These are phyloP conservation scores for Caloenas nicobarica DNA, from an alignment of 2,113 vertebrate species.

Conservation along the genomic window DNA sequence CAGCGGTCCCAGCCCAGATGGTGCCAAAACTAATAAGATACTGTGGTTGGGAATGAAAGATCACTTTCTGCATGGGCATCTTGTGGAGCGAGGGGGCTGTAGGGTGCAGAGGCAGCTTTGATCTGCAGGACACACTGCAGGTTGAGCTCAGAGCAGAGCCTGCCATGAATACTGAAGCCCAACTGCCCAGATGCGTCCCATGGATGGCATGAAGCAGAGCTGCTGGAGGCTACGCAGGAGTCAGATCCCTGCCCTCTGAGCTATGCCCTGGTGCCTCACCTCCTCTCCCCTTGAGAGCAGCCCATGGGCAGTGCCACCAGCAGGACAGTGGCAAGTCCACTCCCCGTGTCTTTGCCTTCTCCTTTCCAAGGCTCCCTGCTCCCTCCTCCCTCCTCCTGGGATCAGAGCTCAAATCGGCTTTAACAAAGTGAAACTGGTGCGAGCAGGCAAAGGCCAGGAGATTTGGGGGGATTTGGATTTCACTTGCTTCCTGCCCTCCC, in stretches of 20 bases:
- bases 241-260: neutral
- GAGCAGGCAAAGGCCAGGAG: slow-evolving; percentile 69
- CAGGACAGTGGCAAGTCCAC: neutral
- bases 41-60: neutral
- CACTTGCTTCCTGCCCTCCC: slow-evolving; percentile 60
- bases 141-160: neutral
- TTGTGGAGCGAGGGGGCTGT: neutral
- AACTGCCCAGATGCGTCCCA: neutral
- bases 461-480: slow-evolving; percentile 71
- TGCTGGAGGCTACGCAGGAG: neutral
- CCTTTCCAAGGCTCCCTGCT: slow-evolving; percentile 2
- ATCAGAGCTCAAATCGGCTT: slow-evolving; percentile 71
- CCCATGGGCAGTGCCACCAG: neutral
- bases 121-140: neutral
- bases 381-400: slow-evolving; percentile 26
- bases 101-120: neutral
- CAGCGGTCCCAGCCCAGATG: neutral
- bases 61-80: neutral
- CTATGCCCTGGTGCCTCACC: neutral
- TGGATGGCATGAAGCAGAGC: neutral
- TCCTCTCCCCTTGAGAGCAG: neutral
- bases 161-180: neutral
- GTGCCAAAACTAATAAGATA: neutral
- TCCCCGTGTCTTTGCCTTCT: neutral
- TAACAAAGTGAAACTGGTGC: slow-evolving; percentile 71